Base-by-base conservation (phyloP, 2,888 invertebrate species). In the Drosophila mettleri region DNA sequence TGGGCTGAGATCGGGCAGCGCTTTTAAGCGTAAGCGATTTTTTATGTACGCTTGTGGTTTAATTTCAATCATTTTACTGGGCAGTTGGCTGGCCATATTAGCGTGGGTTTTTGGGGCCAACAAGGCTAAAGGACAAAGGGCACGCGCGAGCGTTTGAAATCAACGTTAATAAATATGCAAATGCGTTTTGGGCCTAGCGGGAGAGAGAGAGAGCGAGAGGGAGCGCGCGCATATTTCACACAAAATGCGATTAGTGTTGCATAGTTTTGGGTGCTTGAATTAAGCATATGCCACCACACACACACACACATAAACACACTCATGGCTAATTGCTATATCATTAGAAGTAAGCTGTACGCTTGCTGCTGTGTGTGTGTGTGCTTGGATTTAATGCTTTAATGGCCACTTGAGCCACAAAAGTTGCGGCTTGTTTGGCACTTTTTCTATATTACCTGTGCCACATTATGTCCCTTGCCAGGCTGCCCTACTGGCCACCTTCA, bases 1-100 rank as follows among this genome's bases (percentile, higher is more conserved):
- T 4, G 33, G 51, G 34, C n/a, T 18, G 33, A 14, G 24, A 53
- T 62, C 74, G 74, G 78, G 34, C 57, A 63, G 70, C 83, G 81
- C 80, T 89, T 88, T 89, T 75, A 82, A 78, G 60, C 89, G 78
- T 89, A 86, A 86, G 86, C 86, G 89, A 82, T 80, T 89, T 86
- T 89, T 89, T 86, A 83, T 88, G 88, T 89, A 71, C 80, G 85
- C 70, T 68, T 74, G 89, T 69, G 88, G 89, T 89, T 88, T 89
- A 89, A 85, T 89, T 85, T 85, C 86, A 87, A 89, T 85, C 86
- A 89, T 85, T 83, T 85, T 65, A 60, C 69, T 67, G 70, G 79
- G 46, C 72, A 69, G 72, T 72, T 62, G 54, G 74, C 38, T 78
- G 58, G 48, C 27, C 52, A 61, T 51, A 72, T 59, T 60, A 43